Evolutionary conservation across 2,888 invertebrate species (phyloP), one percentile per base, ranked within the genome.

Genomic region (Drosophila nr. medialis): DNA sequence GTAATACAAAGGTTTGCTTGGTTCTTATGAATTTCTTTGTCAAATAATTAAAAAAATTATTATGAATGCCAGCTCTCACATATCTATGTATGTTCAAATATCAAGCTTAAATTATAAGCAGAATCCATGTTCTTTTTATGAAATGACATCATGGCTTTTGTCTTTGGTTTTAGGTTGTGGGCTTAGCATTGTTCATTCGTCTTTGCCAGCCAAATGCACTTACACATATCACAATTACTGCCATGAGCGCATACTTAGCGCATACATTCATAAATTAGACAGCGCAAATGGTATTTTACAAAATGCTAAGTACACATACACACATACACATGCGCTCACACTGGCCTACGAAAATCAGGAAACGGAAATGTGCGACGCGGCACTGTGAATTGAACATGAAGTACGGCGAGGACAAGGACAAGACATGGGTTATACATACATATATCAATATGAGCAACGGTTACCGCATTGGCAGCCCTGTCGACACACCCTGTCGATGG

Each of bases 341-440:
- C 49, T 67, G 50, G 49, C 27, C 63, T 64, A 89, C 86, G 90
- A 90, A 89, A 81, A 90, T 90, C 83, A 81, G 84, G 81, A 78
- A 83, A 81, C 77, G 81, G 83, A 90, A 87, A 91, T 89, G 53
- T 75, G 82, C 81, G 83, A 84, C 75, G 82, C 81, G 89, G 81
- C 79, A 85, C 90, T 91, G 91, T 80, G 90, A 83, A 89, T 90
- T 89, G 91, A 90, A 89, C 86, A 84, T 85, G 80, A 32, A 66
- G 55, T 64, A 74, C 67, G 62, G 69, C 72, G 75, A 64, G 72
- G 58, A 76, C 77, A 80, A 67, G 72, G 67, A 65, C 68, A 73
- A 66, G 84, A 86, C 84, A 78, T 81, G 86, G 75, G 78, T 73
- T 78, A 80, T 81, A 80, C 72, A 80, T 81, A 80, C 72, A 67